A percentile compares a stretch with the other conserved stretches of the same genome.
These are phyloP conservation scores for Chromis chromis DNA, from an alignment of 2,797 vertebrate genomes.

Conservation along the genomic window DNA sequence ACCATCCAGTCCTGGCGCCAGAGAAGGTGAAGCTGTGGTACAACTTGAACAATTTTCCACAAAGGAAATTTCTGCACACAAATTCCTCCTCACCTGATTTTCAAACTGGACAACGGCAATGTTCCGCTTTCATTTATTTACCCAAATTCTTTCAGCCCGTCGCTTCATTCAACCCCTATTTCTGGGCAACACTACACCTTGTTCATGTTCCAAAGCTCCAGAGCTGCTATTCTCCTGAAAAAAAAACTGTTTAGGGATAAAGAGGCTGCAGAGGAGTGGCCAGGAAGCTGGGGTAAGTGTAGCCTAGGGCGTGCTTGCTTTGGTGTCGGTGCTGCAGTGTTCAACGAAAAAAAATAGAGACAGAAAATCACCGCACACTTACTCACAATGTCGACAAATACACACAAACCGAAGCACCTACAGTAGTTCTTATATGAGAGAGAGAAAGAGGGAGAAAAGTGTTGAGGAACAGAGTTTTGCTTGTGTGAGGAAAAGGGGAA, in stretches of 20 bases:
- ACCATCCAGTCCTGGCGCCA: conserved; percentile 9
- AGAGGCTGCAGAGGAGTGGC: conserved; percentile 43
- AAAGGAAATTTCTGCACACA: neutral
- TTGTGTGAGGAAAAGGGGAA: neutral
- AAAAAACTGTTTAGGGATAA: conserved; percentile 51
- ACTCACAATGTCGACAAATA: conserved; percentile 14
- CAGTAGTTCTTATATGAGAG: conserved; percentile 23
- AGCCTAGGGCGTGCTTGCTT: conserved; percentile 53
- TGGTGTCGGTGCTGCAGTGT: conserved; percentile 30
- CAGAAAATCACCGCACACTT: conserved; percentile 1
- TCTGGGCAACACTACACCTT: conserved; percentile 20
- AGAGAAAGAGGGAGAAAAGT: neutral
- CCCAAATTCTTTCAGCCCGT: conserved; percentile 15
- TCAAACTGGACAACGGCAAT: neutral
- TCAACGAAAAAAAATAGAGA: conserved; percentile 9
- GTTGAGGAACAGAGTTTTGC: conserved; percentile 4
- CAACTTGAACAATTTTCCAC: conserved; percentile 3
- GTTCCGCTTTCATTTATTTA: conserved; percentile 39
- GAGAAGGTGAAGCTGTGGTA: conserved; percentile 20
- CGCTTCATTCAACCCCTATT: conserved; percentile 34
- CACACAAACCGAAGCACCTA: conserved; percentile 22
- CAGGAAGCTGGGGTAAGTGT: conserved; percentile 58
- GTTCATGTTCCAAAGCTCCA: conserved; percentile 29
- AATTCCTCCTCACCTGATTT: neutral
- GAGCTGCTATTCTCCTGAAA: conserved; percentile 26